These are phyloP conservation scores for Hypolimnas misippus DNA, from an alignment of 2,888 invertebrate genomes.

Conservation along the genomic window DNA sequence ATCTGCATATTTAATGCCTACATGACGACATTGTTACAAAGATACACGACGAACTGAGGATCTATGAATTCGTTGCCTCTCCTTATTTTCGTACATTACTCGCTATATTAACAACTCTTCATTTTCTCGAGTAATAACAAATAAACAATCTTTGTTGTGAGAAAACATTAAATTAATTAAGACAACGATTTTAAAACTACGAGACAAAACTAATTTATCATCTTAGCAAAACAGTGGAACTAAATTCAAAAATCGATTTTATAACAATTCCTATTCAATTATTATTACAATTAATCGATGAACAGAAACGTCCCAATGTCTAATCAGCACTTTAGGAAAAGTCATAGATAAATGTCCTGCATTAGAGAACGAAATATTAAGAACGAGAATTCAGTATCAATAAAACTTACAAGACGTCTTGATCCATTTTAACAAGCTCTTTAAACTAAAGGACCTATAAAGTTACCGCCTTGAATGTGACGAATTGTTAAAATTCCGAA, in stretches of 20 bases:
- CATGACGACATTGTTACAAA: constrained; percentile 29
- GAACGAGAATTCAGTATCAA: neutral
- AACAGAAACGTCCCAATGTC: neutral
- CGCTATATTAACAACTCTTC: neutral
- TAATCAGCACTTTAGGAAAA: neutral
- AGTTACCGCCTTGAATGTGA: constrained; percentile 34
- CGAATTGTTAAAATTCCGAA: constrained; percentile 48
- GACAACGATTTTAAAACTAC: no score
- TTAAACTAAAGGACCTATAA: constrained; percentile 2
- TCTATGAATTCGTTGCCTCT: neutral
- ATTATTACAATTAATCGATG: no score
- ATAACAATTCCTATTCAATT: no score
- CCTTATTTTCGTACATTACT: neutral
- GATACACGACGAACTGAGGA: neutral
- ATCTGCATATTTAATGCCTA: constrained; percentile 33
- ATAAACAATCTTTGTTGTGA: no score
- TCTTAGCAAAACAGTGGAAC: no score
- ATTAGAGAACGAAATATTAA: neutral
- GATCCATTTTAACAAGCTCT: neutral
- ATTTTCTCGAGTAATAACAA: neutral
- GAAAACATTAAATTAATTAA: no score
- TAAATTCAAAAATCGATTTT: no score
- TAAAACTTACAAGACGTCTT: neutral
- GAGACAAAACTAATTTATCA: no score
- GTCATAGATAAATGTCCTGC: neutral